Percentiles rank a stretch among this genome's conserved stretches.
Conservation (phyloP, 2,888 invertebrate species). For the Lutraria lutraria region DNA sequence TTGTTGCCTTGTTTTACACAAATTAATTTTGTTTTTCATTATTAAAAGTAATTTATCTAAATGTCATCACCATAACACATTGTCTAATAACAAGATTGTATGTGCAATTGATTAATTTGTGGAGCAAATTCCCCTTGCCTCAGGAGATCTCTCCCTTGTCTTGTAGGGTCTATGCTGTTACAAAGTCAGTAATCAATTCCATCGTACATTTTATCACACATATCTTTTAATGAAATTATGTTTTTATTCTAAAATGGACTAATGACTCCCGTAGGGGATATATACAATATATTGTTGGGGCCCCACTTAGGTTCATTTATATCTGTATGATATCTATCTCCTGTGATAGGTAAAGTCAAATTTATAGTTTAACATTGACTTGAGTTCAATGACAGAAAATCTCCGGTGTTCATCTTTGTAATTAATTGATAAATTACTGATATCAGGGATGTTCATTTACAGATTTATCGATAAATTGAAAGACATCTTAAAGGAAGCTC, state of each 20-base stretch:
- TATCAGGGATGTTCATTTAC: neutral
- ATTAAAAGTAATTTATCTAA: slow-evolving; percentile 25
- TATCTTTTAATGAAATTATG: slow-evolving; percentile 25
- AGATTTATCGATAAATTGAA: neutral
- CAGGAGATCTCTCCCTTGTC: neutral
- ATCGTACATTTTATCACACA: neutral
- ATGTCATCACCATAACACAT: neutral
- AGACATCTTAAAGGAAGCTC: neutral
- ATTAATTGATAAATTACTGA: neutral
- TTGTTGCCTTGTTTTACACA: slow-evolving; percentile 7
- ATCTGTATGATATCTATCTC: neutral
- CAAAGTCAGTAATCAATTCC: neutral
- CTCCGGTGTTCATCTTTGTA: slow-evolving; percentile 4
- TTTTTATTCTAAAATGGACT: slow-evolving; percentile 15
- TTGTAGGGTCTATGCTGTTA: neutral
- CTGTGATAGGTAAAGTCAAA: neutral
- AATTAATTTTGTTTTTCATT: slow-evolving; percentile 17
- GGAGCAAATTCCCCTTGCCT: neutral
- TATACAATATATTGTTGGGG: slow-evolving; percentile 28
- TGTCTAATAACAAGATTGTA: slow-evolving; percentile 6
- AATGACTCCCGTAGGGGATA: slow-evolving; percentile 19
- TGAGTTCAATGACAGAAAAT: neutral
- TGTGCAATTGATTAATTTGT: slow-evolving; percentile 22
- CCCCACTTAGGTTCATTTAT: neutral
- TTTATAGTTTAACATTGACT: neutral